phyloP scores from a whole-genome alignment of 2,888 invertebrate species.

The Drosophila leonis region DNA sequence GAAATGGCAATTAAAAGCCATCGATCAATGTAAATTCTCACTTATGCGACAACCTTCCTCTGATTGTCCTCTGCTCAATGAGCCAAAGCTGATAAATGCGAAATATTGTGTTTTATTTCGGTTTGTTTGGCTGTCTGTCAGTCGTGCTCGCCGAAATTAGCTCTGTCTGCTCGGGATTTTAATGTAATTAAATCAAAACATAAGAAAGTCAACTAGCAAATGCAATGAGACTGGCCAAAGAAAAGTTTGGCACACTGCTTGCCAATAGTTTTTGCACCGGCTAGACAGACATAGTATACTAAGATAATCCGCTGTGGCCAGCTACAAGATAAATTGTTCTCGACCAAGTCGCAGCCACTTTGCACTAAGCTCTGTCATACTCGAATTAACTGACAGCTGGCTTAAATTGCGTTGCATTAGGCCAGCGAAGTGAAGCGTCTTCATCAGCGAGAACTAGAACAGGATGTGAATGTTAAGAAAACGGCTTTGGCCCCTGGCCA shows the following conservation, averaged over 20 bases:
- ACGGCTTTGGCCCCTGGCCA: slow-evolving; percentile 59
- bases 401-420: slow-evolving; percentile 54
- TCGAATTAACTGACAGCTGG: slow-evolving; percentile 66
- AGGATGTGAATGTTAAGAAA: slow-evolving; percentile 38
- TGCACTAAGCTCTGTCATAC: slow-evolving; percentile 21
- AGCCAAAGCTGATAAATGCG: slow-evolving; percentile 61
- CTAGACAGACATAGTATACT: slow-evolving; percentile 36
- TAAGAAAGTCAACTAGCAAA: slow-evolving; percentile 17
- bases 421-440: slow-evolving; percentile 21
- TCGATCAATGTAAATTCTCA: slow-evolving; percentile 66
- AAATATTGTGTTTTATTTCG: slow-evolving; percentile 50
- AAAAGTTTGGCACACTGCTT: slow-evolving; percentile 17
- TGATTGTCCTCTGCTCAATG: slow-evolving; percentile 35
- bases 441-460: too few species aligned
- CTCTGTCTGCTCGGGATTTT: slow-evolving; percentile 22
- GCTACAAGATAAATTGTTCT: slow-evolving; percentile 24
- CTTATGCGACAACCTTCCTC: slow-evolving; percentile 25
- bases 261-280: slow-evolving; percentile 34
- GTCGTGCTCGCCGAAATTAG: slow-evolving; percentile 28
- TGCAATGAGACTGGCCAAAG: slow-evolving; percentile 40
- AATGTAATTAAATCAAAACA: slow-evolving; percentile 32
- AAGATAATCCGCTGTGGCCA: slow-evolving; percentile 33
- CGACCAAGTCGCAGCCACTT: slow-evolving; percentile 26
- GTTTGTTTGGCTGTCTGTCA: slow-evolving; percentile 46
- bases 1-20: slow-evolving; percentile 59